Base-by-base conservation (phyloP, 2,113 vertebrate species). In the Anser brachyrhynchus region DNA sequence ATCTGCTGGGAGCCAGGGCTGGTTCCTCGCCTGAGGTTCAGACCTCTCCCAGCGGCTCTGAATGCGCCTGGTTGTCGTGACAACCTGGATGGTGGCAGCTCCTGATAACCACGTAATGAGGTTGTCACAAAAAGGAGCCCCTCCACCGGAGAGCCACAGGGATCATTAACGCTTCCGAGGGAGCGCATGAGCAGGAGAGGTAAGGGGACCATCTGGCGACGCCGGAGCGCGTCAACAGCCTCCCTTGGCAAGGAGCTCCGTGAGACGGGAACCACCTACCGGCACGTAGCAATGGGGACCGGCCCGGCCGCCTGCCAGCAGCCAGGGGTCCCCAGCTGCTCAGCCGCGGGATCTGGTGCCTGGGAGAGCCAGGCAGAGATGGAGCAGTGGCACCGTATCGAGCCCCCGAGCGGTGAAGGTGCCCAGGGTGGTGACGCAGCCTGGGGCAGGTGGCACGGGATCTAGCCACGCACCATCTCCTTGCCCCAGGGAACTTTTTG, bases 51-150 rank as follows among this genome's bases (percentile, higher is more conserved):
- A 98, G 98, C 92, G 29, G 97, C 98, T 98, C 98, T 98, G 98
- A 98, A 98, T 98, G 98, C 98, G 98, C 93, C 98, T 98, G 98
- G 99, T 99, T 99, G 98, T 98, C 98, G 86, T 99, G 99, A 98
- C 99, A 99, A 99, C 99, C 97, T 94, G 92, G 95, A 95, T 97
- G 97, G 98, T 98, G 98, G 98, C 98, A 98, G 98, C 95, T 98
- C 95, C 98, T 95, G 94, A 97, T 97, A 96, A 96, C 92, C 95
- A 97, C 97, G 96, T 96, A 98, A 98, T 97, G 98, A 98, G 97
- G 97, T 96, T 98, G 98, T 97, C 97, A 96, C 94, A 92, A 96
- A 98, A 96, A 97, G 93, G 95, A 97, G 92, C 83, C 84, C 64
- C 96, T 95, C 93, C 90, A 74, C 95, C 85, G 73, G 87, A 84